These are phyloP conservation scores for Mimumesa dahlbomi DNA, from an alignment of 2,888 invertebrate genomes.

Conservation along the genomic window DNA sequence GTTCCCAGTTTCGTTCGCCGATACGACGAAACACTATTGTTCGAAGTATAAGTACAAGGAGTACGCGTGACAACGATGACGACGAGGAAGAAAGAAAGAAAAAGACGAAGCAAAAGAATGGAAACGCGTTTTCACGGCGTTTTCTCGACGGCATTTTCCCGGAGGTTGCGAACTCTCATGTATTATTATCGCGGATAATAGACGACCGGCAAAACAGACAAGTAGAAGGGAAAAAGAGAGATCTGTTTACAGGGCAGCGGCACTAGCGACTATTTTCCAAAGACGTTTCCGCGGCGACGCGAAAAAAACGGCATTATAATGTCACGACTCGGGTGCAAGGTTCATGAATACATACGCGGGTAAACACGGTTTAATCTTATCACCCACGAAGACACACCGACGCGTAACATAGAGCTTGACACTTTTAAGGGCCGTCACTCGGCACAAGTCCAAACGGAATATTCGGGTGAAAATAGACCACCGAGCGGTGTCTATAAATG, in stretches of 20 bases:
- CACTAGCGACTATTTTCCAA: not conserved
- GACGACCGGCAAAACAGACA: too few species aligned
- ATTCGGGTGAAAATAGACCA: slow-evolving; percentile 42
- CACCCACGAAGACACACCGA: slow-evolving; percentile 6
- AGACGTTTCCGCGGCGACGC: not conserved
- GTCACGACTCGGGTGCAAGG: slow-evolving; percentile 36
- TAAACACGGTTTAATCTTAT: slow-evolving; percentile 65
- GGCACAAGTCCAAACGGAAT: slow-evolving; percentile 32
- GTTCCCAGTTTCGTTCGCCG: too few species aligned
- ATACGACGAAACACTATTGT: slow-evolving; percentile 13
- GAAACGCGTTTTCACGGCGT: too few species aligned
- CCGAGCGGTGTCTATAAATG: slow-evolving; percentile 19
- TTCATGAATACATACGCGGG: slow-evolving; percentile 49
- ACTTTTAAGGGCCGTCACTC: slow-evolving; percentile 40
- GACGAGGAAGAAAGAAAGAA: not conserved
- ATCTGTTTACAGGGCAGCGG: not conserved
- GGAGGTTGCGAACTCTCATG: too few species aligned
- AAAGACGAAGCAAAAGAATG: not conserved
- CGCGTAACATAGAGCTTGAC: too few species aligned
- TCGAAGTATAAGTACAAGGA: slow-evolving; percentile 22
- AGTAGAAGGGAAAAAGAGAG: not conserved
- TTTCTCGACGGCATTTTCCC: too few species aligned
- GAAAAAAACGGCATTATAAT: not conserved
- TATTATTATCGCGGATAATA: too few species aligned
- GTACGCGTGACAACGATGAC: slow-evolving; percentile 8